These are phyloP conservation scores for Thomomys bottae DNA, from an alignment of 2,113 vertebrate genomes.

Conservation along the genomic window DNA sequence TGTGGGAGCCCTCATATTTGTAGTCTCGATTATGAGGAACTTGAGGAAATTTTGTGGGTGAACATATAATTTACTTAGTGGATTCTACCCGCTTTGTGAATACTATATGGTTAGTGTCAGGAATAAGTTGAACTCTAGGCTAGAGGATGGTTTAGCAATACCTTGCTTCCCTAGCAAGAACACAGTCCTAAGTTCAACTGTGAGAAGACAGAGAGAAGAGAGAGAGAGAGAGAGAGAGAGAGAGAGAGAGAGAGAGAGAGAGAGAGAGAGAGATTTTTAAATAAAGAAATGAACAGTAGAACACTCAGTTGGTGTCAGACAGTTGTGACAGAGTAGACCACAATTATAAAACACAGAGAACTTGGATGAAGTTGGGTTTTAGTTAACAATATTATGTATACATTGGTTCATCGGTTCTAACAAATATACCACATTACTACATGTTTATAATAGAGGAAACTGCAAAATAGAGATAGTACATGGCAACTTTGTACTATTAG, in stretches of 20 bases:
- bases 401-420: not conserved
- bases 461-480: not conserved
- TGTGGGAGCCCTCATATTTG: not conserved
- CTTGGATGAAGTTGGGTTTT: not conserved
- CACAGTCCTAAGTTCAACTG: no score
- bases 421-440: not conserved
- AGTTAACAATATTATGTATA: not conserved
- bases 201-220: no score
- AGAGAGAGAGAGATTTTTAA: no score
- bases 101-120: not conserved
- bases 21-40: not conserved
- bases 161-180: no score
- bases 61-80: not conserved
- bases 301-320: not conserved
- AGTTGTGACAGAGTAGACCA: not conserved
- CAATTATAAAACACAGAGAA: not conserved
- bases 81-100: not conserved
- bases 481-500: not conserved
- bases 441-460: not conserved
- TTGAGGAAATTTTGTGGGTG: not conserved
- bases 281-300: not conserved
- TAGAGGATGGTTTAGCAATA: no score
- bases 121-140: not conserved
- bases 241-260: no score
- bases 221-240: no score